Conservation (phyloP, 2,888 invertebrate species). For the Meloe dianella region DNA sequence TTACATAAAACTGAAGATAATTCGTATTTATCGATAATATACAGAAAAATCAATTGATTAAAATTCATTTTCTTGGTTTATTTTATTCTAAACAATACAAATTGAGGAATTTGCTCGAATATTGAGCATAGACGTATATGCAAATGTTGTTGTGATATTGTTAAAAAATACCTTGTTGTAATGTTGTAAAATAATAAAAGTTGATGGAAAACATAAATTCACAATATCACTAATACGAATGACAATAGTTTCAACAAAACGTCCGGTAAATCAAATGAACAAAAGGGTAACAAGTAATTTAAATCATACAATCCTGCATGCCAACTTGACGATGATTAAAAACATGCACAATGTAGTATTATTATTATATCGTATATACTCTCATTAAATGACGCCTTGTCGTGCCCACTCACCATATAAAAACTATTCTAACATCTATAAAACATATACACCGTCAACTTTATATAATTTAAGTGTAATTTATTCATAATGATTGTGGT, state of each 20-base stretch:
- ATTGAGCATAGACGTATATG: slow-evolving; percentile 16
- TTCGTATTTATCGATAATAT: not conserved
- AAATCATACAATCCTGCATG: slow-evolving; percentile 23
- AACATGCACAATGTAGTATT: slow-evolving; percentile 30
- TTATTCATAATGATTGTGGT: slow-evolving; percentile 13
- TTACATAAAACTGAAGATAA: not conserved
- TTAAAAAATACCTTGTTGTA: not conserved
- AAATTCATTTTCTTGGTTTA: slow-evolving; percentile 24
- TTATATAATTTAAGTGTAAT: slow-evolving; percentile 25
- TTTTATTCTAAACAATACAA: slow-evolving; percentile 13
- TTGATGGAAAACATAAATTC: slow-evolving; percentile 20
- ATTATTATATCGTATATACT: slow-evolving; percentile 18
- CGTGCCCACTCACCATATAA: slow-evolving; percentile 28
- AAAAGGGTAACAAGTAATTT: slow-evolving; percentile 26
- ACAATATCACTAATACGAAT: slow-evolving; percentile 18
- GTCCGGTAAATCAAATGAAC: slow-evolving; percentile 26
- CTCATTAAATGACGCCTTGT: slow-evolving; percentile 30
- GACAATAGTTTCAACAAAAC: slow-evolving; percentile 27
- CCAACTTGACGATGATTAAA: slow-evolving; percentile 31
- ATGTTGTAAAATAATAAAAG: not conserved
- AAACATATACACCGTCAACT: slow-evolving; percentile 22
- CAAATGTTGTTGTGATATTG: slow-evolving; percentile 2
- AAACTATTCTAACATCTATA: slow-evolving; percentile 23
- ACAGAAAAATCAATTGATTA: slow-evolving; percentile 21
- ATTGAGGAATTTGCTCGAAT: slow-evolving; percentile 18